A percentile compares a stretch with the other conserved stretches of the same genome.
These are phyloP conservation scores for Rattus rattus DNA, from an alignment of 2,113 vertebrate genomes.

Conservation along the genomic window DNA sequence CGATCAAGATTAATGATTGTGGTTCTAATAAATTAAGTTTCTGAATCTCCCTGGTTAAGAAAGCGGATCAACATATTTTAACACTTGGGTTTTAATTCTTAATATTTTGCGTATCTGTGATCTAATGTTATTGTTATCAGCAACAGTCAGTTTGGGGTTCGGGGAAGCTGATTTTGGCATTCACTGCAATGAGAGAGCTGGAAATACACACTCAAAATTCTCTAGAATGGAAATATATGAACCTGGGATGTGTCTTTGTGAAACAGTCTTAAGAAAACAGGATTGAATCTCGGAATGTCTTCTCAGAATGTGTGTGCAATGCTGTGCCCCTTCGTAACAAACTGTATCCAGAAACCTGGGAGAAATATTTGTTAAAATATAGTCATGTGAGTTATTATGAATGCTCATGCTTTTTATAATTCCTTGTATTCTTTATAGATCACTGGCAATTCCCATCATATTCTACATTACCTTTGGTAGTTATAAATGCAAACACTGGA, in stretches of 20 bases:
- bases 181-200: neutral
- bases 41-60: neutral
- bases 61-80: neutral
- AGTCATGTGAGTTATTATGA: slow-evolving; percentile 14
- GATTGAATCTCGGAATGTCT: neutral
- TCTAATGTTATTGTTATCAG: neutral
- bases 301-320: neutral
- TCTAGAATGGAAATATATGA: neutral
- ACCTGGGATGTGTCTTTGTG: neutral
- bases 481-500: neutral
- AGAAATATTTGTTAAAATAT: slow-evolving; percentile 24
- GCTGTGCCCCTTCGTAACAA: neutral
- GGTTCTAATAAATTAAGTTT: neutral
- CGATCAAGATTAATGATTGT: neutral
- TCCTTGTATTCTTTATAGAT: neutral
- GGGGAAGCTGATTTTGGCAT: too few relatives aligned
- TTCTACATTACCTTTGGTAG: neutral
- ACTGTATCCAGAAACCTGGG: neutral
- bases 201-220: neutral
- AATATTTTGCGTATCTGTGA: neutral
- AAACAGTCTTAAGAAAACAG: neutral
- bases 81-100: neutral
- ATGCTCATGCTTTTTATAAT: neutral
- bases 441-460: neutral
- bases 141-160: neutral